Percentiles rank a stretch among this genome's conserved stretches.
Evolutionary conservation across 2,888 invertebrate genomes (phyloP).

Genomic region (Mesoligia furuncula): DNA sequence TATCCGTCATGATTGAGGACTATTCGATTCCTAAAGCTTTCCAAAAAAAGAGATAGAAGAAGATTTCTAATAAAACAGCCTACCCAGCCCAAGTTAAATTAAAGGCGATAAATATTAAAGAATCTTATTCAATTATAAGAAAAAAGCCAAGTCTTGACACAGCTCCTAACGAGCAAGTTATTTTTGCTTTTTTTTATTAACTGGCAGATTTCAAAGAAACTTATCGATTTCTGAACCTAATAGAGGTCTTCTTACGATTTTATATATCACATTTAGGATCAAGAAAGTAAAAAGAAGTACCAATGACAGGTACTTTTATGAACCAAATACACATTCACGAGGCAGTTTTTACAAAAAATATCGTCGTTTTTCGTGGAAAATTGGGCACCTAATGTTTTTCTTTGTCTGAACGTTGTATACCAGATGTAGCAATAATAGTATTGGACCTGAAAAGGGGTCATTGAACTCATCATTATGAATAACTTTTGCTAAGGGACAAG

Average conservation of each 20-base stretch:
- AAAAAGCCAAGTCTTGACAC: slow-evolving; percentile 3
- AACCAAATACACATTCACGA: neutral
- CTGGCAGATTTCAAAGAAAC: slow-evolving; percentile 14
- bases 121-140: slow-evolving; percentile 32
- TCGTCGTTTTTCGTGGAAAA: neutral
- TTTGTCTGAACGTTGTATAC: neutral
- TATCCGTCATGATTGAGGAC: neutral
- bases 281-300: neutral
- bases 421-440: neutral
- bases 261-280: neutral
- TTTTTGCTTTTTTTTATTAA: slow-evolving; percentile 34
- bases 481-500: neutral
- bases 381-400: neutral
- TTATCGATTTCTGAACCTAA: neutral
- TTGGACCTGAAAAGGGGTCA: neutral
- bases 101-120: slow-evolving; percentile 42
- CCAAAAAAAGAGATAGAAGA: neutral
- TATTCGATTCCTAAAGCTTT: neutral
- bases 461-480: too few species aligned
- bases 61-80: slow-evolving; percentile 16
- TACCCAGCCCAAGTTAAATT: slow-evolving; percentile 19
- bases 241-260: neutral
- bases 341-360: neutral
- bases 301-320: neutral
- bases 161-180: slow-evolving; percentile 2